phyloP scores from a whole-genome alignment of 2,113 vertebrate genomes.

The Poicephalus gulielmi region DNA sequence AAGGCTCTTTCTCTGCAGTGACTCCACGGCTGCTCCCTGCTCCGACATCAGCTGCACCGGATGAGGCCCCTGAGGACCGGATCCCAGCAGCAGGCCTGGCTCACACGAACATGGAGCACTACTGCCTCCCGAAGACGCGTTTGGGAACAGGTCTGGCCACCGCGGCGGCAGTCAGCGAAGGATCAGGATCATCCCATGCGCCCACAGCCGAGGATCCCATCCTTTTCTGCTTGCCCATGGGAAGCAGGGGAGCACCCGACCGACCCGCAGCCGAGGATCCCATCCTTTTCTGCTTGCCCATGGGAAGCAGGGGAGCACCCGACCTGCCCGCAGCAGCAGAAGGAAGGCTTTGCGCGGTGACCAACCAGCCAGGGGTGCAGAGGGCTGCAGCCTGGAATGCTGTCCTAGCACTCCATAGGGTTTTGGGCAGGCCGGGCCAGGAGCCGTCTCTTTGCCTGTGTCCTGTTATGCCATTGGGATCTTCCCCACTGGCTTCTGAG shows the following conservation, averaged over 20 bases:
- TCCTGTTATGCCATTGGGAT: rapidly evolving
- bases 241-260: background rate
- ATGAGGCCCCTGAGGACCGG: background rate
- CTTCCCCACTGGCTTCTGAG: rapidly evolving
- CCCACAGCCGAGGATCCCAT: rapidly evolving
- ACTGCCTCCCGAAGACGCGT: background rate
- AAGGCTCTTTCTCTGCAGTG: background rate
- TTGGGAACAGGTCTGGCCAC: background rate
- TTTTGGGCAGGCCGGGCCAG: rapidly evolving
- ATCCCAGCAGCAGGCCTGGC: background rate
- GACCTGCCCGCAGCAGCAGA: rapidly evolving
- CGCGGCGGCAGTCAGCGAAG: background rate
- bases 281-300: background rate
- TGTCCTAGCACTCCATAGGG: rapidly evolving
- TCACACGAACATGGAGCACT: background rate
- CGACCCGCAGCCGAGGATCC: too few species aligned
- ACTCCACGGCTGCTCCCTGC: background rate
- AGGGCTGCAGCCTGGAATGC: rapidly evolving
- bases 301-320: background rate
- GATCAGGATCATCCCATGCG: background rate
- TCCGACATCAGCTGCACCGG: background rate
- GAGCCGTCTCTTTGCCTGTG: background rate
- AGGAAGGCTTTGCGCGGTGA: background rate
- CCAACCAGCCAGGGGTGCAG: background rate
- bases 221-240: background rate